Conservation (phyloP, 2,113 vertebrate genomes). For the Alosa alosa region DNA sequence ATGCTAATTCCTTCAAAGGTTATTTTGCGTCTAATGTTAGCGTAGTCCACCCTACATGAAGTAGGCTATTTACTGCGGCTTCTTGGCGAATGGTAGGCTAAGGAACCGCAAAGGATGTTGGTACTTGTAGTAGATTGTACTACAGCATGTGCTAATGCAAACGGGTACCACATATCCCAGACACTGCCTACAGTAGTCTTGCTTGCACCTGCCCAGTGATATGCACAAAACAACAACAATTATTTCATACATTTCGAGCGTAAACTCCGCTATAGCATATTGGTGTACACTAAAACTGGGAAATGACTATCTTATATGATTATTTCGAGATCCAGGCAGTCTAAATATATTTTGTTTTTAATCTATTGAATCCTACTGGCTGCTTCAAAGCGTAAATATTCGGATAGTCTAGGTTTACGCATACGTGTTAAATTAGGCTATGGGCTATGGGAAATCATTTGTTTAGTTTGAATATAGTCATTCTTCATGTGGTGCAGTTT, state of each 20-base stretch:
- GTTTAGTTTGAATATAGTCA: background rate
- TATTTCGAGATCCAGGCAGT: background rate
- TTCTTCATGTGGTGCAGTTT: slow-evolving; percentile 27
- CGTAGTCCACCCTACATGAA: slow-evolving; percentile 29
- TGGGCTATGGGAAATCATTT: background rate
- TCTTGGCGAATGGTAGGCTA: slow-evolving; percentile 17
- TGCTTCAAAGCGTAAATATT: background rate
- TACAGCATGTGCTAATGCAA: background rate
- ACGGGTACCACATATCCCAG: slow-evolving; percentile 39
- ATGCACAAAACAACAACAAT: background rate
- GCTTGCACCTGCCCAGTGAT: slow-evolving; percentile 3
- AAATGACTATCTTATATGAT: background rate
- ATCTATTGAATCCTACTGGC: background rate
- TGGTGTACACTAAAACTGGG: background rate
- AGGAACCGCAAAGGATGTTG: slow-evolving; percentile 52
- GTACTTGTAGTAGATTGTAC: slow-evolving; percentile 60
- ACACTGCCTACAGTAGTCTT: background rate
- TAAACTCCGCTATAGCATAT: background rate
- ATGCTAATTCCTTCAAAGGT: slow-evolving; percentile 56
- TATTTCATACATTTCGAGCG: background rate
- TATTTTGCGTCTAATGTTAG: slow-evolving; percentile 67
- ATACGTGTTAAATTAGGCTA: background rate
- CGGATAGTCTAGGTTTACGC: background rate
- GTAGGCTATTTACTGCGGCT: slow-evolving; percentile 40
- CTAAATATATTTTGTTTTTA: background rate